Evolutionary conservation across 53 echinoderm and acorn worm species (phyloP), one percentile per base, ranked within the genome.

Genomic region (Paelopatides confundens): DNA sequence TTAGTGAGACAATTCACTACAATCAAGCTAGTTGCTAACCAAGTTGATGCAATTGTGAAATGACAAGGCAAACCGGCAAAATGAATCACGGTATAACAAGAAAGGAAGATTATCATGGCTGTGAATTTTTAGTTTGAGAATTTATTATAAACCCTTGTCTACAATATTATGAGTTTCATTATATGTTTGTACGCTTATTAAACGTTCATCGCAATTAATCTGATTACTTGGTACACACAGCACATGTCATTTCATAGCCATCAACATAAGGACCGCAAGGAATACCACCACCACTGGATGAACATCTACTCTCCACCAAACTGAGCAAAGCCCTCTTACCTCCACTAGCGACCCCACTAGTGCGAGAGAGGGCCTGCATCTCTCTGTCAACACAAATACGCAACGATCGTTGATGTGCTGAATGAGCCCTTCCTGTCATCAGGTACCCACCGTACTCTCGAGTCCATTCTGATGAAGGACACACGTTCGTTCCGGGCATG

Each of bases 171-270:
- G n/a, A n/a, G n/a, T n/a, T n/a, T n/a, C n/a, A n/a, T n/a, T n/a
- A n/a, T n/a, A n/a, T n/a, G n/a, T n/a, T n/a, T n/a, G n/a, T n/a
- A n/a, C n/a, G n/a, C n/a, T n/a, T n/a, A n/a, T n/a, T n/a, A n/a
- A n/a, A n/a, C n/a, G n/a, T n/a, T n/a, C n/a, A n/a, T n/a, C n/a
- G n/a, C n/a, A n/a, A n/a, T n/a, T n/a, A n/a, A n/a, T n/a, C n/a
- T n/a, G n/a, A n/a, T n/a, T n/a, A n/a, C n/a, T n/a, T n/a, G n/a
- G 92, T 92, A 31, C 92, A 92, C 18, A 92, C 76, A 29, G 88
- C 92, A 29, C 88, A 92, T 14, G 92, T 92, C 18, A 92, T 76
- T 85, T 92, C 92, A 32, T 58, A 85, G 11, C 85, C 88, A 50
- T 88, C 51, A 33, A 81, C 26, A 35, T 89, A 89, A 2, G 92